Base-by-base conservation (phyloP, 2,888 invertebrate genomes). In the Torymus aiolomorphi region DNA sequence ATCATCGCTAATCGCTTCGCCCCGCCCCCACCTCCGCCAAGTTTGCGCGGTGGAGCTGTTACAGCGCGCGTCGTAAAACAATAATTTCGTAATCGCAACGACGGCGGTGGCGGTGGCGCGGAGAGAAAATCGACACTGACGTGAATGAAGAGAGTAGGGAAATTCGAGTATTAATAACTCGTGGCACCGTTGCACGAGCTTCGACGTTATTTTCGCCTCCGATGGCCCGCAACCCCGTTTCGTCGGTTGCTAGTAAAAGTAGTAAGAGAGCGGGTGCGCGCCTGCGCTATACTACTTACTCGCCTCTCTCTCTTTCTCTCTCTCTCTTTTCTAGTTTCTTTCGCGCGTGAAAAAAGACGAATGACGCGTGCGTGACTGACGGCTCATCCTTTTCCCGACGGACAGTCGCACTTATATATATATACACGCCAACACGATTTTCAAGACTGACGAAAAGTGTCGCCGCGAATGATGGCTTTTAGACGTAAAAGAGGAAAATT, bases 131-230 rank as follows among this genome's bases (percentile, higher is more conserved):
- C 84, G 84, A 84, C 84, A 83, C 83, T 83, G 77, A 83, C 83
- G 84, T 88, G 87, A 89, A 88, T 88, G 88, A 79, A 81, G 87
- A 81, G 87, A 88, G 83, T 82, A 86, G 82, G 83, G 83, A 86
- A 87, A 87, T 83, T 81, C 81, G 85, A 81, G 85, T 89, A 90
- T 89, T 90, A 89, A 90, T 90, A 90, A 89, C 88, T 86, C 87
- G 86, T 86, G 88, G 84, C 89, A 89, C 86, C 86, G 85, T 87
- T 89, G 85, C 83, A 78, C 83, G 77, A 78, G 85, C 84, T 86
- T 85, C 84, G 82, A 83, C 83, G 88, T 88, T 89, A 89, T 88
- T 88, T 89, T 86, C 85, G 85, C 84, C 82, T 75, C 84, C 76
- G 76, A 81, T 82, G 72, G 83, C 81, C 74, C 80, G 84, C 84